Percentiles rank a stretch among this genome's conserved stretches.
phyloP scores from a whole-genome alignment of 2,113 vertebrate species.

The Scomber japonicus region DNA sequence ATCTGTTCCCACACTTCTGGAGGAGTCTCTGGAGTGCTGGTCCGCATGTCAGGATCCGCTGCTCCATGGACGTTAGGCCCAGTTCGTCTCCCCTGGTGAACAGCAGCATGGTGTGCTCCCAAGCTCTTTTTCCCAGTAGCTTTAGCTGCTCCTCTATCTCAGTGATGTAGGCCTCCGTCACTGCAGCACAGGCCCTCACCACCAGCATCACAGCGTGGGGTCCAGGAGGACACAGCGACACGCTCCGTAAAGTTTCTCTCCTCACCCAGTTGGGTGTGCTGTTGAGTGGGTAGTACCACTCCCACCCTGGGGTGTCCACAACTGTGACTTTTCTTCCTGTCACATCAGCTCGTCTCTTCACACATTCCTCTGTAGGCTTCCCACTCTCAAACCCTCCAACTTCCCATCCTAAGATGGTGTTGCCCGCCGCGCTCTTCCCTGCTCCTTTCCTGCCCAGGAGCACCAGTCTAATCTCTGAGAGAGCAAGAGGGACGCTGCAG shows the following conservation, averaged over 20 bases:
- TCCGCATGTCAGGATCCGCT: constrained; percentile 67
- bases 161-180: constrained; percentile 71
- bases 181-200: constrained; percentile 74
- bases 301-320: constrained; percentile 86
- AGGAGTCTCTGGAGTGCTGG: constrained; percentile 74
- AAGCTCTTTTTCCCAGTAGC: constrained; percentile 71
- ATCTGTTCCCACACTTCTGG: constrained; percentile 74
- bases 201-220: constrained; percentile 83
- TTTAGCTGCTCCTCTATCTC: constrained; percentile 82
- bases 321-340: constrained; percentile 71
- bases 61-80: constrained; percentile 72
- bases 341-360: constrained; percentile 72
- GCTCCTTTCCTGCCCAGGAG: constrained; percentile 82
- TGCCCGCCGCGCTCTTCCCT: constrained; percentile 80
- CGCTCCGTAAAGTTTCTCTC: constrained; percentile 78
- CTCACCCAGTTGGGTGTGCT: constrained; percentile 83
- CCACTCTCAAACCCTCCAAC: constrained; percentile 69
- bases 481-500: constrained; percentile 3
- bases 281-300: constrained; percentile 86
- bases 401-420: constrained; percentile 77
- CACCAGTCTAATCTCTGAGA: constrained; percentile 78
- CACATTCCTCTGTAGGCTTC: constrained; percentile 83
- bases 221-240: constrained; percentile 79
- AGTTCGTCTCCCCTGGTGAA: constrained; percentile 83
- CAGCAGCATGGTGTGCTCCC: constrained; percentile 79